Evolutionary conservation across 2,888 invertebrate species (phyloP), one percentile per base, ranked within the genome.

Genomic region (Idaea biselata): DNA sequence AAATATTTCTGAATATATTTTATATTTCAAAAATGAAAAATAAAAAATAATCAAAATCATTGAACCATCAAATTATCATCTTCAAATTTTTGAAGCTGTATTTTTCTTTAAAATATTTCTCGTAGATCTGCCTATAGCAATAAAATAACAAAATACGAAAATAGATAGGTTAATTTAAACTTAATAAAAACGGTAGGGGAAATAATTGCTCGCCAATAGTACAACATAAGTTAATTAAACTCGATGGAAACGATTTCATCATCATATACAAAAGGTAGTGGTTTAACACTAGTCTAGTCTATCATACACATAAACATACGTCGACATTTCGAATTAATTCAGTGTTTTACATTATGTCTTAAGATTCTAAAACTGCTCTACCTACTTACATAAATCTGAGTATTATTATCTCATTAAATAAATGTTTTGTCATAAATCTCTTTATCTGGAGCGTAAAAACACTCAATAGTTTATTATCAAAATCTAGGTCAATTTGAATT

Each of bases 401-500:
- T 14, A 44, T 7, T 44, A 44, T 44, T 14, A 44, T 44, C 25
- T 25, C 25, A 25, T 25, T 3, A 14, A 44, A 44, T 44, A 14
- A 44, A 44, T 8, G 14, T 8, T 14, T 44, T 44, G 44, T 44
- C 44, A 44, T 44, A 44, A 44, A 44, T 44, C 11, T 44, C 11
- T 7, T 33, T 44, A 44, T 44, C 44, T 44, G 44, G 44, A 44
- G 44, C 44, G 44, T 44, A 44, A 14, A 14, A 44, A 44, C 11
- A 44, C 14, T 8, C 44, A 44, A 44, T 11, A 44, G 14, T 1
- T 44, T 14, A 44, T 44, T 44, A 14, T 44, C 14, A 44, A 44
- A 44, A 44, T 44, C 44, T 44, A 44, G 44, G 44, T 44, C 44
- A 44, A 44, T 44, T 44, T 44, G 44, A 44, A 44, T 44, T 44